A percentile compares a stretch with the other conserved stretches of the same genome.
Conservation (phyloP, 2,113 vertebrate species). For the Pseudopodoces humilis region DNA sequence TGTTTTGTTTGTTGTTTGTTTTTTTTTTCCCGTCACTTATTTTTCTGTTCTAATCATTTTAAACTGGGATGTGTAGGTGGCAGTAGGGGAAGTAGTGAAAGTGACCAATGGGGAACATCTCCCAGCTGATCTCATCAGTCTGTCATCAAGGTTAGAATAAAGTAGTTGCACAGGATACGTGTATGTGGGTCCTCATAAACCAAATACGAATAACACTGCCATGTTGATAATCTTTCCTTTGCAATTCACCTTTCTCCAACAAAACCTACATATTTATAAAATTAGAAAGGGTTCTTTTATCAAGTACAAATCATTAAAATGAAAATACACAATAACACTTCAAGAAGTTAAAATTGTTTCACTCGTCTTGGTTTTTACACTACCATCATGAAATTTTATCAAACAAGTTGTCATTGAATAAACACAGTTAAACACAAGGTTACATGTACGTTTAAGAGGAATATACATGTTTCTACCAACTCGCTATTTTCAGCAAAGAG, state of each 20-base stretch:
- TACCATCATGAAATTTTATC: not conserved
- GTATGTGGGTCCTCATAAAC: constrained; percentile 78
- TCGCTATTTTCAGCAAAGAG: not conserved
- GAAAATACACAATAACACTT: not conserved
- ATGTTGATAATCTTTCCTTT: not conserved
- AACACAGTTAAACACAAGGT: not conserved
- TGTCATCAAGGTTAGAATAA: constrained; percentile 97
- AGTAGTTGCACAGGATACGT: constrained; percentile 62
- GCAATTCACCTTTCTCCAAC: not conserved
- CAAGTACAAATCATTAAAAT: not conserved
- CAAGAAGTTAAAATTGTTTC: not conserved
- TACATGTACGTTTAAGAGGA: not conserved
- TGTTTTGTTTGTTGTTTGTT: not conserved
- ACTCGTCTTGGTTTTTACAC: not conserved
- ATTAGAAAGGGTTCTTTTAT: not conserved
- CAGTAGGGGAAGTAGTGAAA: constrained; percentile 98
- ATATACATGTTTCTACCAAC: not conserved
- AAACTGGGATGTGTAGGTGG: constrained; percentile 91
- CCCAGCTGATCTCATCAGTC: constrained; percentile 98
- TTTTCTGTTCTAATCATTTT: constrained; percentile 78
- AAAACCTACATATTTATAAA: not conserved
- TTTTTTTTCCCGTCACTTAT: constrained; percentile 56
- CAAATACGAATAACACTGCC: not conserved
- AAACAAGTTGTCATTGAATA: not conserved
- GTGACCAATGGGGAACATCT: constrained; percentile 98